These are phyloP conservation scores for Anabacerthia variegaticeps DNA, from an alignment of 2,797 vertebrate species.

Conservation along the genomic window DNA sequence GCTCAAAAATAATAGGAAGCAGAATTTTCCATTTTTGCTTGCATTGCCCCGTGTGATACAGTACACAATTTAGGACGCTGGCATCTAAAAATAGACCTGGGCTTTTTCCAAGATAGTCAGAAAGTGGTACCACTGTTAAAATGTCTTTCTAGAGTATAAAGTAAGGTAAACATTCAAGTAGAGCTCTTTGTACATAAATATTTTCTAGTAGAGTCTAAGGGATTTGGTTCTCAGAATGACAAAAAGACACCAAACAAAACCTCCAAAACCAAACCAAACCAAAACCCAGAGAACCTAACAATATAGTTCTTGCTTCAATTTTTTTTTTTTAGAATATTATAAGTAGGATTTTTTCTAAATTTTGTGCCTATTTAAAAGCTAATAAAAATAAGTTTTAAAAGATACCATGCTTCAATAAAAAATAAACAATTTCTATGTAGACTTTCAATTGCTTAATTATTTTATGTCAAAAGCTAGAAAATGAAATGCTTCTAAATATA, in stretches of 20 bases:
- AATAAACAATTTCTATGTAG: conserved; percentile 54
- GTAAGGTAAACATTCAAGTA: conserved; percentile 20
- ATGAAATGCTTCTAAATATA: conserved; percentile 77
- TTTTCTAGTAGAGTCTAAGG: conserved; percentile 3
- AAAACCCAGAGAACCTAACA: neutral
- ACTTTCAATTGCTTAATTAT: conserved; percentile 69
- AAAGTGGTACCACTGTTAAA: conserved; percentile 33
- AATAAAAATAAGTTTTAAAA: neutral
- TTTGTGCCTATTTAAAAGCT: conserved; percentile 49
- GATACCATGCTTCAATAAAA: conserved; percentile 25
- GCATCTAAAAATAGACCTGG: conserved; percentile 46
- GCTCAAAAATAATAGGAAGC: conserved; percentile 50
- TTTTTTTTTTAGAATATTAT: neutral
- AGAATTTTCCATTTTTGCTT: conserved; percentile 28
- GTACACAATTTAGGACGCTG: conserved; percentile 31
- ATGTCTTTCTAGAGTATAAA: conserved; percentile 32
- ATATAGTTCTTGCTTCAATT: neutral
- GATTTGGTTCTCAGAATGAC: neutral
- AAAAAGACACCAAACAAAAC: neutral
- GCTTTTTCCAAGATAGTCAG: conserved; percentile 16
- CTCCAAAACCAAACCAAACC: neutral
- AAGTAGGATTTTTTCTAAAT: conserved; percentile 13
- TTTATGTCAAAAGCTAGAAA: conserved; percentile 71
- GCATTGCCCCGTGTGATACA: conserved; percentile 2
- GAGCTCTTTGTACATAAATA: neutral